Base-by-base conservation (phyloP, 2,797 vertebrate genomes). In the Dromococcyx pavoninus region DNA sequence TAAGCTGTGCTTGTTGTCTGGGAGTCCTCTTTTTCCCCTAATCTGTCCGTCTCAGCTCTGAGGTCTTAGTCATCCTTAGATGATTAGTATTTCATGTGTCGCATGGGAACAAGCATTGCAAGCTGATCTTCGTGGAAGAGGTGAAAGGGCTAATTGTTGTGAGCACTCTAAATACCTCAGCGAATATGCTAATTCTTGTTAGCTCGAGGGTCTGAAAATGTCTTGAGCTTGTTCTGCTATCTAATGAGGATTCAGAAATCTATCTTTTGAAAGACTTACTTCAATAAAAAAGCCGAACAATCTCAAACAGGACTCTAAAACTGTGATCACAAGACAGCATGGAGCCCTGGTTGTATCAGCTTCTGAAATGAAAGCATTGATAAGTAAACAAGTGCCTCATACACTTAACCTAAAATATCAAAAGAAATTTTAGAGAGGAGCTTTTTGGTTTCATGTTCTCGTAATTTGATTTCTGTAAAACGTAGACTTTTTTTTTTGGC, bases 191-290 rank as follows among this genome's bases (percentile, higher is more conserved):
- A 32, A 39, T 75, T 88, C 58, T 48, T 24, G 12, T 72, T 90
- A 51, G 27, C 27, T 17, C 73, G 66, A 51, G 24, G 19, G 27
- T 65, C 72, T 88, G 69, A 77, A 83, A 85, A 51, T 54, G 9
- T n/a, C 35, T 91, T 0, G 0, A 11, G 3, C 7, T 72, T 2
- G 1, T 81, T 88, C 43, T 86, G 11, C 66, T 81, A 1, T n/a
- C 18, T 50, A n/a, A 33, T 80, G 50, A 54, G 69, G 41, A 44
- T 94, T 93, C 46, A 69, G 44, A 50, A 76, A 66, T 70, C 23
- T 71, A 6, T 72, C n/a, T 54, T 93, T 72, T 72, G 44, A 75
- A 76, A 79, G 39, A 23, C 25, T 60, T 85, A 5, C 4, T 3
- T 81, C 65, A 54, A 37, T 67, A 48, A 74, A 75, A 46, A 71